Evolutionary conservation across 2,888 invertebrate species (phyloP).

Genomic region (Nomada ruficornis): DNA sequence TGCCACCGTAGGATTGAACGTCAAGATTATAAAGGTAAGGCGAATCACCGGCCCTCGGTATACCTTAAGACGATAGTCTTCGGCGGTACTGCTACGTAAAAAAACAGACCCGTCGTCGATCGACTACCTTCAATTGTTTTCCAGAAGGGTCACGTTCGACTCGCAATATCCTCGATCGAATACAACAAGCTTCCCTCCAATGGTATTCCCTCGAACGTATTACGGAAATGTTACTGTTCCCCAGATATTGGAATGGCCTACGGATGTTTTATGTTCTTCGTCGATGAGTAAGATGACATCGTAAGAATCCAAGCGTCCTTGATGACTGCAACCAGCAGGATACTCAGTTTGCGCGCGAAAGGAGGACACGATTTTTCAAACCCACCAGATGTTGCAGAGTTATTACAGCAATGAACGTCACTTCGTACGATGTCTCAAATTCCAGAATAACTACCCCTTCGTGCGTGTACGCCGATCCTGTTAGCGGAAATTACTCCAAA

Average conservation of each 20-base stretch:
- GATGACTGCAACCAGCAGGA: neutral
- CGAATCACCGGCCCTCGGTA: constrained; percentile 5
- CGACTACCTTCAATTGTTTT: constrained; percentile 10
- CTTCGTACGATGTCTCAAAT: neutral
- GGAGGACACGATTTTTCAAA: constrained; percentile 7
- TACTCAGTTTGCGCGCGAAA: constrained; percentile 54
- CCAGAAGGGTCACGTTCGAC: neutral
- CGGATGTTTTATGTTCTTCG: neutral
- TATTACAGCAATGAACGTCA: neutral
- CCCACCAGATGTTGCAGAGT: neutral
- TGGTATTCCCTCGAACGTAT: neutral
- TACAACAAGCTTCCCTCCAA: constrained; percentile 8
- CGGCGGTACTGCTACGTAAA: neutral
- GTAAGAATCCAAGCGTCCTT: neutral
- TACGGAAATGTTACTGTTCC: constrained; percentile 11
- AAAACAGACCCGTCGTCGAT: constrained; percentile 26
- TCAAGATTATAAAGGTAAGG: constrained; percentile 3
- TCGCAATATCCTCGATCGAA: constrained; percentile 25
- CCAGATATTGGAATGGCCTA: neutral
- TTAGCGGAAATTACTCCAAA: neutral
- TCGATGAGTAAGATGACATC: neutral
- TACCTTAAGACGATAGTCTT: constrained; percentile 2
- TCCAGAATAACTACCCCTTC: neutral
- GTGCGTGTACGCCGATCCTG: neutral
- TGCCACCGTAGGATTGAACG: constrained; percentile 4